A percentile compares a stretch with the other conserved stretches of the same genome.
phyloP scores from a whole-genome alignment of 2,113 vertebrate genomes.

The Mormoops blainvillei region DNA sequence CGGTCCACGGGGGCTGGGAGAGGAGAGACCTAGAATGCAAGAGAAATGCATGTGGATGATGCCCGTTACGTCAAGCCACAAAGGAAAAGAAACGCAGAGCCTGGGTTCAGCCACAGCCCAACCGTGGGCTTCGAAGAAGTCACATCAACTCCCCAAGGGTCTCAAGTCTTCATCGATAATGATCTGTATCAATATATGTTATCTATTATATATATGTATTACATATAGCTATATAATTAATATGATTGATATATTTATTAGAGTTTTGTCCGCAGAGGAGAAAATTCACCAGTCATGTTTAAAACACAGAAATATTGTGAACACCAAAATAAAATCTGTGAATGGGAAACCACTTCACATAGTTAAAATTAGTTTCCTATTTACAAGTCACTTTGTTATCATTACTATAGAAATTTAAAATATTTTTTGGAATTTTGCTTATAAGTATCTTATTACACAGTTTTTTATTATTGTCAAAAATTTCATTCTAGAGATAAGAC shows the following conservation, averaged over 20 bases:
- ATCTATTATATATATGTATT: neutral
- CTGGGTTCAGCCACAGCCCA: neutral
- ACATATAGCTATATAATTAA: neutral
- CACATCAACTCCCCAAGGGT: neutral
- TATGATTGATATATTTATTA: neutral
- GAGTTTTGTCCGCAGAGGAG: neutral
- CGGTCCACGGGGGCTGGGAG: neutral
- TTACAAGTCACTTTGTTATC: neutral
- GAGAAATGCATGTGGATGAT: neutral
- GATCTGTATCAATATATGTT: neutral
- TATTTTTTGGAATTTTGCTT: neutral
- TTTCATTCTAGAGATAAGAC: neutral
- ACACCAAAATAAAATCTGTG: neutral
- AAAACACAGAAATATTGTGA: neutral
- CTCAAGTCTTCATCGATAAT: neutral
- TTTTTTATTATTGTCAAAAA: constrained; percentile 19
- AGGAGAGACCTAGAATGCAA: constrained; percentile 40
- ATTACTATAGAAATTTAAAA: neutral
- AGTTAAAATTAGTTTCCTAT: neutral
- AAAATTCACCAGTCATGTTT: neutral
- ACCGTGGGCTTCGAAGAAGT: neutral
- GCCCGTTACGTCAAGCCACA: neutral
- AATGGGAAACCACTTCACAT: neutral
- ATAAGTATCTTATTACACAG: neutral
- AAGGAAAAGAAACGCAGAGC: neutral